A percentile compares a stretch with the other conserved stretches of the same genome.
Conservation (phyloP, 2,113 vertebrate genomes). For the Tamias sibiricus region DNA sequence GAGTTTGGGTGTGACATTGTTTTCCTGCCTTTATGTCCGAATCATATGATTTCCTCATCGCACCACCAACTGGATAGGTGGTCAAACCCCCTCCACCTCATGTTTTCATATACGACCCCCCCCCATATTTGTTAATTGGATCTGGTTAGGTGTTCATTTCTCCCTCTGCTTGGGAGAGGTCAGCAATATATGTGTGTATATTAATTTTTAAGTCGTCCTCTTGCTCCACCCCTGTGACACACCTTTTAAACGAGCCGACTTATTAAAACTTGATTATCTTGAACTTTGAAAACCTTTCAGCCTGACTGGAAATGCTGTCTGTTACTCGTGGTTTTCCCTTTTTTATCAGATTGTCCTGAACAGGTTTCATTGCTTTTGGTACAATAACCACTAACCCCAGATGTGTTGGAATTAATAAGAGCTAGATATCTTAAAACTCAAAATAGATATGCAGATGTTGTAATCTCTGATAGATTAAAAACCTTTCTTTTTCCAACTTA, state of each 20-base stretch:
- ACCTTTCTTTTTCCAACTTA: background rate
- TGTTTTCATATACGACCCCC: background rate
- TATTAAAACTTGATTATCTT: slow-evolving; percentile 68
- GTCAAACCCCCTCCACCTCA: background rate
- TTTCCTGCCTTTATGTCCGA: slow-evolving; percentile 52
- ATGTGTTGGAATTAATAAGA: background rate
- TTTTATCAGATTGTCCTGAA: background rate
- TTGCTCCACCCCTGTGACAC: slow-evolving; percentile 70
- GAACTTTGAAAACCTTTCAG: slow-evolving; percentile 70
- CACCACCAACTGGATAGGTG: background rate
- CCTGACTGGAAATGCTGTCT: slow-evolving; percentile 23
- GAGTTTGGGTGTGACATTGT: slow-evolving; percentile 53
- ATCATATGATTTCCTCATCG: slow-evolving; percentile 18
- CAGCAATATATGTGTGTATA: background rate
- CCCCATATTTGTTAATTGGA: background rate
- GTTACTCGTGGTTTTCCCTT: slow-evolving; percentile 7
- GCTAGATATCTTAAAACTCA: background rate
- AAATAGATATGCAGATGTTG: background rate
- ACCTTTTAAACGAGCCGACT: slow-evolving; percentile 66
- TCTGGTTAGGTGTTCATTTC: slow-evolving; percentile 38
- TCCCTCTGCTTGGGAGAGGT: background rate
- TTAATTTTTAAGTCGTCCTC: slow-evolving; percentile 48
- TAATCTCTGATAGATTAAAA: background rate
- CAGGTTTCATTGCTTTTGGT: slow-evolving; percentile 34
- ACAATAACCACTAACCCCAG: background rate